phyloP scores from a whole-genome alignment of 2,113 vertebrate genomes.

The Lepus americanus region DNA sequence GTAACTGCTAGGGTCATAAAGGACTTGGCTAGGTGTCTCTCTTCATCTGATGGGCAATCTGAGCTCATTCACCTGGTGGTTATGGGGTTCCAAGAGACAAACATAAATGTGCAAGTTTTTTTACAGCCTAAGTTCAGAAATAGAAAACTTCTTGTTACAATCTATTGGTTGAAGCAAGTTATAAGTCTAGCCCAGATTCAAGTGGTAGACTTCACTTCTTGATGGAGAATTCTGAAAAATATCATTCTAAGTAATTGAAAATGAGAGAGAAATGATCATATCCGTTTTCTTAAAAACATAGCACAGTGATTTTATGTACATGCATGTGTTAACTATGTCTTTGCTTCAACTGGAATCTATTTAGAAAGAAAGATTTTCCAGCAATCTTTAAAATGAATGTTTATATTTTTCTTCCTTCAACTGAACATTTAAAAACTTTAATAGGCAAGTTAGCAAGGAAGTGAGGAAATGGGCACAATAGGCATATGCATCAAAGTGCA shows the following conservation, averaged over 20 bases:
- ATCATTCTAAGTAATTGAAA: background rate
- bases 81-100: background rate
- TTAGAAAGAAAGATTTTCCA: background rate
- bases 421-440: background rate
- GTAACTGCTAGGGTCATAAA: background rate
- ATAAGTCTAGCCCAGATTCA: background rate
- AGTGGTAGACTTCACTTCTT: background rate
- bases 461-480: background rate
- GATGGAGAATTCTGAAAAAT: background rate
- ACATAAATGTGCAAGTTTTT: background rate
- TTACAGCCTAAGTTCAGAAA: background rate
- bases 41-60: background rate
- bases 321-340: background rate
- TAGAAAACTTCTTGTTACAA: background rate
- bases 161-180: background rate
- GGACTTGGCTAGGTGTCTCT: background rate
- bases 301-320: background rate
- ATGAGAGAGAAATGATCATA: background rate
- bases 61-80: background rate
- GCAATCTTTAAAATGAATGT: background rate
- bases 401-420: conserved; percentile 7
- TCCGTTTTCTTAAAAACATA: background rate
- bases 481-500: background rate
- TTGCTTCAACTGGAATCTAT: background rate
- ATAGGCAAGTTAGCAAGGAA: background rate